Evolutionary conservation across 2,797 vertebrate species (phyloP), one percentile per base, ranked within the genome.

Genomic region (Sparidentex hasta): DNA sequence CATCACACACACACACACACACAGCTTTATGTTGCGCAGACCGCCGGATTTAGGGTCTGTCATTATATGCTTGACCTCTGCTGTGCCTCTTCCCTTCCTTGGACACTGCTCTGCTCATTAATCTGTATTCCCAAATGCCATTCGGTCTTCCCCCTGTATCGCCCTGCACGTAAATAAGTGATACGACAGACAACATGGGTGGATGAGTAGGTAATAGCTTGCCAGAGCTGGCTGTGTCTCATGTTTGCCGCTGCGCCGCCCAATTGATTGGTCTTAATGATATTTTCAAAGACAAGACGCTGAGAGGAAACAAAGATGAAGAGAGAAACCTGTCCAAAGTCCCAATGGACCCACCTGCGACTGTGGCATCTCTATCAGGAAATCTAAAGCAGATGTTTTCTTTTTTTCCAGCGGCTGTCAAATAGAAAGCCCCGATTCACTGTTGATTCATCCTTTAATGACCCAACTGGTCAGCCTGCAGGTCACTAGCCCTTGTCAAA

Each of bases 81-180:
- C 65, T 64, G 29, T 17, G 38, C 65, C 23, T 83, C 83, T 61
- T 77, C 80, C 66, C 78, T 75, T 72, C 61, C 47, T 27, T 17
- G 17, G 46, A 74, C 82, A 74, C 65, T 85, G 65, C 51, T 7
- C 66, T 14, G 82, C 85, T 90, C 89, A 84, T 91, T 90, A 88
- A 90, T 92, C 85, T 81, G 65, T 65, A 72, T 88, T 85, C 72
- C 50, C 25, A 91, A 89, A 88, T 87, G 85, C 83, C 83, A 87
- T 56, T 64, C 54, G 82, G 61, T 61, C 56, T 61, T 70, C 76
- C 59, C 64, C 47, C 66, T 57, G 18, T 46, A 23, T 73, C 13
- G 66, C 63, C 14, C 0, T 63, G 56, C 4, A 7, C 41, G n/a
- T 43, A 13, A 71, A 50, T 65, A 80, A 63, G 79, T 14, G 70